These are phyloP conservation scores for Hecatera dysodea DNA, from an alignment of 2,888 invertebrate genomes.

Conservation along the genomic window DNA sequence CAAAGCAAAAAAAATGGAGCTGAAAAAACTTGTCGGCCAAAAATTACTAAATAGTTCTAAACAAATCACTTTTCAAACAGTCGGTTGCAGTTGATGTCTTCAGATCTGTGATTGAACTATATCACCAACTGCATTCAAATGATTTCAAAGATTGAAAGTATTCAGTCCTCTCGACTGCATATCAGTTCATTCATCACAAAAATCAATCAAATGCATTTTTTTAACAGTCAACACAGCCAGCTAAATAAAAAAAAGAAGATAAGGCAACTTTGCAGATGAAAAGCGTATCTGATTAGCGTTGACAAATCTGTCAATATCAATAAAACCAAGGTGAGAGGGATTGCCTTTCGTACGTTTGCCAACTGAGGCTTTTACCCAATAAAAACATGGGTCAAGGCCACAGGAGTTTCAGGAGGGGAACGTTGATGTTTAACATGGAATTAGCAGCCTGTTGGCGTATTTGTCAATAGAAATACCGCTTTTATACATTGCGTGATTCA, in stretches of 20 bases:
- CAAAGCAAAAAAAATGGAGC: too few species aligned
- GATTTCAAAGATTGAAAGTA: too few species aligned
- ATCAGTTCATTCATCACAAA: background rate
- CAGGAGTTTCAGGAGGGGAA: background rate
- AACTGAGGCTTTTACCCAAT: constrained; percentile 30
- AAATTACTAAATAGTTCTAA: too few species aligned
- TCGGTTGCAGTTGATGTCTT: too few species aligned
- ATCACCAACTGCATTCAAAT: too few species aligned
- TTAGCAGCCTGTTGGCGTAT: background rate
- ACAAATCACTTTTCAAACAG: too few species aligned
- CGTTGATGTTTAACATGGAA: background rate
- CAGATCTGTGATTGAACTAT: too few species aligned
- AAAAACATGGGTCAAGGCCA: constrained; percentile 1
- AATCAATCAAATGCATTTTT: background rate
- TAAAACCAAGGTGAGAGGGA: constrained; percentile 19
- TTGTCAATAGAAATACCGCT: background rate
- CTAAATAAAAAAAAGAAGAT: too few species aligned
- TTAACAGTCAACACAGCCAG: background rate
- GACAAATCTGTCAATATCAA: constrained; percentile 40
- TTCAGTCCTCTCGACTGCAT: too few species aligned
- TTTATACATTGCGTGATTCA: background rate
- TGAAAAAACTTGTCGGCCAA: too few species aligned
- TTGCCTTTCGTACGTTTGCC: constrained; percentile 14
- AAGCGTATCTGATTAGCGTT: constrained; percentile 31
- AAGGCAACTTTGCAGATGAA: constrained; percentile 10